Evolutionary conservation across 2,888 invertebrate species (phyloP), one percentile per base, ranked within the genome.

Genomic region (Pelosia muscerda): DNA sequence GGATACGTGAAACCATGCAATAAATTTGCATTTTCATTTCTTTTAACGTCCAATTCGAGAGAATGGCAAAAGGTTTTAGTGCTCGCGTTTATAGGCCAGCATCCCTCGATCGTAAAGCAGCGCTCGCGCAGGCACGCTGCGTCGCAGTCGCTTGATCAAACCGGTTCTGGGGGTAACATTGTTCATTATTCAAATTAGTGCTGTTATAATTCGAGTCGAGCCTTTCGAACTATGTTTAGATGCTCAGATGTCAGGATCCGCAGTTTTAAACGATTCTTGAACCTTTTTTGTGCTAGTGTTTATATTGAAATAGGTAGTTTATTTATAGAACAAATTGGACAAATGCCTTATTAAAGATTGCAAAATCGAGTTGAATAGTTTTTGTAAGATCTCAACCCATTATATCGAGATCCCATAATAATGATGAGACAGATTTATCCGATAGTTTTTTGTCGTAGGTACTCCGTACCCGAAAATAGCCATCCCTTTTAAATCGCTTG

Each of bases 161-260:
- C 93, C 91, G 91, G 93, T 93, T 86, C 73, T 81, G 73, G 79
- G 85, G 88, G 88, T 89, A 90, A 92, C 92, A 92, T 90, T 91
- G 91, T 93, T 91, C 93, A 92, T 93, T 93, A 93, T 93, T 93
- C 90, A 93, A 93, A 93, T 93, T 92, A 92, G 90, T 91, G 91
- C 87, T 92, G 91, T 88, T 92, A 90, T 91, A 90, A 90, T 91
- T 91, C 87, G 88, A 89, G 84, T 81, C 88, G 85, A 85, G 85
- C 87, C 85, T 81, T 86, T 89, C 83, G 80, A 84, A 79, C 84
- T 69, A 84, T 81, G 86, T 86, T 88, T 88, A 88, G 86, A 74
- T 77, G 76, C 73, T 76, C 69, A 66, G 63, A 70, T 74, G 42
- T 54, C 67, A 75, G 49, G 49, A 49, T n/a, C 49, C 67, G 68